Percentiles rank a stretch among this genome's conserved stretches.
Conservation (phyloP, 2,113 vertebrate genomes). For the Enhydra lutris region DNA sequence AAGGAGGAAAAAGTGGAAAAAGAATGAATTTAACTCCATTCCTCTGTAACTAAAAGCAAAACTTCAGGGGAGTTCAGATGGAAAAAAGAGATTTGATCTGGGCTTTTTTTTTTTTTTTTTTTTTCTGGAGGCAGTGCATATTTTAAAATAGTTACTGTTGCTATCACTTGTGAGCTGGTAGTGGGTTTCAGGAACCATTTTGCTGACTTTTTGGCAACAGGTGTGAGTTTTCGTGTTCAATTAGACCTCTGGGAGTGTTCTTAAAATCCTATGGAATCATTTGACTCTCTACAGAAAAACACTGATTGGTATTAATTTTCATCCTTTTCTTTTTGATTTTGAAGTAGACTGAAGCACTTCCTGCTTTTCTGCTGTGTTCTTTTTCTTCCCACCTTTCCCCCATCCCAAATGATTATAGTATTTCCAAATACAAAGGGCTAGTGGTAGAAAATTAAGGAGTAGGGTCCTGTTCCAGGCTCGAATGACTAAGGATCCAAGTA, state of each 20-base stretch:
- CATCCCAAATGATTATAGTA: not conserved
- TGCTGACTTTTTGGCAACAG: slow-evolving; percentile 37
- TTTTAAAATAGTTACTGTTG: not conserved
- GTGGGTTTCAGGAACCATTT: slow-evolving; percentile 14
- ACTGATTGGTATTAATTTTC: slow-evolving; percentile 12
- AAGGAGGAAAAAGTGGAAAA: not conserved
- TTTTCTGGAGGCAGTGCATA: not conserved
- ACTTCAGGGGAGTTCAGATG: not conserved
- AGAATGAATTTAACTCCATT: not conserved
- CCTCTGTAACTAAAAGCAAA: not conserved
- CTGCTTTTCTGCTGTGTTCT: not conserved
- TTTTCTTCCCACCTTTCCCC: not conserved
- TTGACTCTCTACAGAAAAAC: slow-evolving; percentile 12
- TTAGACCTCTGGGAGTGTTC: not conserved
- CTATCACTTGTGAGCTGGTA: slow-evolving; percentile 29
- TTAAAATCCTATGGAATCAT: slow-evolving; percentile 32
- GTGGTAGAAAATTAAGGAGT: not conserved
- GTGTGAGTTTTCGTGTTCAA: slow-evolving; percentile 1
- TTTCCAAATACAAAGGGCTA: slow-evolving; percentile 23
- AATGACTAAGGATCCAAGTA: not conserved
- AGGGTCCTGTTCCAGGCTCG: not conserved
- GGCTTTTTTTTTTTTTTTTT: not conserved
- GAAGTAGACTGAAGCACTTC: slow-evolving; percentile 27
- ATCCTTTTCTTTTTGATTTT: slow-evolving; percentile 40
- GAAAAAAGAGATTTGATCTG: slow-evolving; percentile 32